These are phyloP conservation scores for Corapipo altera DNA, from an alignment of 2,113 vertebrate genomes.

Conservation along the genomic window DNA sequence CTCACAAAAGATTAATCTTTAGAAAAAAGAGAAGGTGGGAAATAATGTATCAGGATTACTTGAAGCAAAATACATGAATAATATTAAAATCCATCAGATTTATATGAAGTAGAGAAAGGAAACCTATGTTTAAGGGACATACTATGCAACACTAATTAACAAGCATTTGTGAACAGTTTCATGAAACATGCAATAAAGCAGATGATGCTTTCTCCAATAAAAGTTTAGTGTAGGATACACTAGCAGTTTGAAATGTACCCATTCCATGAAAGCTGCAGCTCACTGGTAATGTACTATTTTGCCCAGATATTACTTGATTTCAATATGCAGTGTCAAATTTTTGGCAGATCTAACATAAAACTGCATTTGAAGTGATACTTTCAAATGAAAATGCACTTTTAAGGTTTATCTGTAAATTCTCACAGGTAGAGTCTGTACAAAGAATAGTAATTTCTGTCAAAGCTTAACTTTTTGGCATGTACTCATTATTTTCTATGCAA, in stretches of 20 bases:
- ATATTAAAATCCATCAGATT: background rate
- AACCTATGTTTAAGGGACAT: background rate
- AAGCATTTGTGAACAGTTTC: background rate
- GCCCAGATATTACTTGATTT: background rate
- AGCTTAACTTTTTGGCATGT: background rate
- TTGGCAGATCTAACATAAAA: background rate
- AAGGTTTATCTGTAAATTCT: background rate
- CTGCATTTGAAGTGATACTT: background rate
- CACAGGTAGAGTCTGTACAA: background rate
- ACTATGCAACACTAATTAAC: background rate
- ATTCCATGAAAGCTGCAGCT: background rate
- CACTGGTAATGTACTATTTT: background rate
- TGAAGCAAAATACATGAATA: background rate
- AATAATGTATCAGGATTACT: background rate
- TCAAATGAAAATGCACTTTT: background rate
- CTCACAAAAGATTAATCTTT: background rate
- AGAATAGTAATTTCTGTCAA: background rate
- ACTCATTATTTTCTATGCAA: background rate
- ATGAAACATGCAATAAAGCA: background rate
- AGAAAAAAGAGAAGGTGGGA: background rate
- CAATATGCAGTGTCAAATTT: background rate
- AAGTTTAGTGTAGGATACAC: background rate
- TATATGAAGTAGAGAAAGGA: background rate
- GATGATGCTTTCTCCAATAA: background rate
- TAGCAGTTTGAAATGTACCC: background rate